Percentiles rank a stretch among this genome's conserved stretches.
Conservation (phyloP, 2,888 invertebrate genomes). For the Melolontha melolontha region DNA sequence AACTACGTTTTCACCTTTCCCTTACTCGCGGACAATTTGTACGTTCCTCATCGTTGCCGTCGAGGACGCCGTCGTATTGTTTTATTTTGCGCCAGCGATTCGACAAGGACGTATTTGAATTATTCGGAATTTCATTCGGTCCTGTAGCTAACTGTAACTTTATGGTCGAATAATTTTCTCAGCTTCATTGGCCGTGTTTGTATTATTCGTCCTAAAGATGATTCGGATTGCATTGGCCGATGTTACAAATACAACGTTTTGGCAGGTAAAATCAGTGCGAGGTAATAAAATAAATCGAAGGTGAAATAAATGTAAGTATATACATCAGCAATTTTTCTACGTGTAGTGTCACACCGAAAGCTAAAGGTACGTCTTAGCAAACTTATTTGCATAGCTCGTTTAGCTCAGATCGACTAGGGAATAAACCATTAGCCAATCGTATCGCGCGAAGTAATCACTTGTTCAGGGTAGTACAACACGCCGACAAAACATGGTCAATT, state of each 20-base stretch:
- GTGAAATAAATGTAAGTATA: no score
- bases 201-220: not conserved
- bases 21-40: constrained; percentile 6
- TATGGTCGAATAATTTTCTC: constrained; percentile 32
- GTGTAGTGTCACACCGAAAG: no score
- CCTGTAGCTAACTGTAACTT: constrained; percentile 13
- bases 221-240: not conserved
- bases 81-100: constrained; percentile 20
- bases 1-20: constrained; percentile 26
- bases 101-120: constrained; percentile 7
- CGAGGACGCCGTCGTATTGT: constrained; percentile 14
- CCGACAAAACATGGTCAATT: no score
- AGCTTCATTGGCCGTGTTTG: constrained; percentile 23
- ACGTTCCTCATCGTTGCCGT: constrained; percentile 4
- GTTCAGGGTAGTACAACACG: no score
- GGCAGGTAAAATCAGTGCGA: no score
- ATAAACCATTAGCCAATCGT: no score
- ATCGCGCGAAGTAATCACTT: no score
- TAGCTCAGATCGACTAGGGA: no score
- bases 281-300: no score
- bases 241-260: not conserved
- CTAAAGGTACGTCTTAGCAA: no score
- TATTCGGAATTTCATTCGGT: constrained; percentile 27
- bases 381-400: no score
- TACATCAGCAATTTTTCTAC: no score